Conservation (phyloP, 2,888 invertebrate species). For the Chaitophorus viminalis region DNA sequence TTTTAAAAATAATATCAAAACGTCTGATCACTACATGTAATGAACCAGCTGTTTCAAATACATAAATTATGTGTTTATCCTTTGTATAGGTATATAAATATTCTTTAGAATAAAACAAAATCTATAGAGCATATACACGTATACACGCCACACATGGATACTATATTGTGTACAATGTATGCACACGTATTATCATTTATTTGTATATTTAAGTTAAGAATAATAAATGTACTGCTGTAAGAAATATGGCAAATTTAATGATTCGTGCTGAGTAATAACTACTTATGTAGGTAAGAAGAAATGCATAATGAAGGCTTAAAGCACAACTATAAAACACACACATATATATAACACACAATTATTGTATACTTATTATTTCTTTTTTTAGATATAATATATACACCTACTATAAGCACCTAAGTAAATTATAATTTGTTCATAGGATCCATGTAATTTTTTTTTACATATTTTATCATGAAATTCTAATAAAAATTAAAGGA, state of each 20-base stretch:
- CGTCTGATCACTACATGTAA: background rate
- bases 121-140: no score
- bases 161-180: background rate
- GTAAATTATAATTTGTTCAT: slow-evolving; percentile 31
- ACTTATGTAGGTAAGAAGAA: background rate
- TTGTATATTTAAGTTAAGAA: background rate
- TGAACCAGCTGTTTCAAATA: background rate
- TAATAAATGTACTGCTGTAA: background rate
- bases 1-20: background rate
- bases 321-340: background rate
- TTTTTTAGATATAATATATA: background rate
- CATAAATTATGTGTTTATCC: no score
- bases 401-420: no score
- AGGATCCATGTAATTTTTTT: slow-evolving; percentile 22
- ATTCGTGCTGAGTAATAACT: background rate
- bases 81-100: no score
- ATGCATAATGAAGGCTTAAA: slow-evolving; percentile 3
- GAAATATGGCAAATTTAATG: background rate
- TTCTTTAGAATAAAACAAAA: no score
- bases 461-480: slow-evolving; percentile 43
- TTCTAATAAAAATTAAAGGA: slow-evolving; percentile 44
- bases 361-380: background rate
- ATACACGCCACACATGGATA: no score
- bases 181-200: background rate
- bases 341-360: no score